Percentiles rank a stretch among this genome's conserved stretches.
Evolutionary conservation across 2,797 vertebrate genomes (phyloP).

Genomic region (Chiroxiphia lanceolata): DNA sequence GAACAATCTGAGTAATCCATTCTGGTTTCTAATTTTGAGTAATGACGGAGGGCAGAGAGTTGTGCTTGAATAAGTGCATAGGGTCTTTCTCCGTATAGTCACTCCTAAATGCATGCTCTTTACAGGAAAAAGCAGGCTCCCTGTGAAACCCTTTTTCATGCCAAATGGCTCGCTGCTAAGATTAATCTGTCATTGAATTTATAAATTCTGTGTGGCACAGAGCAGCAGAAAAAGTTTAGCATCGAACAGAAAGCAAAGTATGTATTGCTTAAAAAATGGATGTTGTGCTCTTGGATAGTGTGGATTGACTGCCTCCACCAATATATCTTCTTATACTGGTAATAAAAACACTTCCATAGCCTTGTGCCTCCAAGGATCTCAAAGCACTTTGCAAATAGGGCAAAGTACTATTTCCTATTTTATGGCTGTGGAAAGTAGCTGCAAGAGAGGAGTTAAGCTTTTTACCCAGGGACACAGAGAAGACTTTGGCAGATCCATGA

Average conservation of each 20-base stretch:
- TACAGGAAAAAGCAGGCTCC: conserved; percentile 68
- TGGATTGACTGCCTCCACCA: conserved; percentile 37
- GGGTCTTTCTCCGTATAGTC: conserved; percentile 44
- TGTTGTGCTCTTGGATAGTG: conserved; percentile 15
- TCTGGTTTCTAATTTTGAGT: conserved; percentile 69
- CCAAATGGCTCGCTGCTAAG: conserved; percentile 58
- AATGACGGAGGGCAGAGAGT: conserved; percentile 64
- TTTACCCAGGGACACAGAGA: not conserved
- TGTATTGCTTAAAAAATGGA: conserved; percentile 50
- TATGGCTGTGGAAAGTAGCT: not conserved
- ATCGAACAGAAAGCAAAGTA: conserved; percentile 51
- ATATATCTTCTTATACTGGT: conserved; percentile 40
- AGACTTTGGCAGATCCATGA: not conserved
- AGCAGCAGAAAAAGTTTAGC: conserved; percentile 52
- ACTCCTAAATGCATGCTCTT: conserved; percentile 60
- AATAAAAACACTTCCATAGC: conserved; percentile 47
- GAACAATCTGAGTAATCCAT: conserved; percentile 65
- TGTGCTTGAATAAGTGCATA: conserved; percentile 58
- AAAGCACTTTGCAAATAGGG: conserved; percentile 33
- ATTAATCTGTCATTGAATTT: conserved; percentile 72
- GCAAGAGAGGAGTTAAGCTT: not conserved
- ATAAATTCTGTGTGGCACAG: conserved; percentile 63
- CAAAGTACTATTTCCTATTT: conserved; percentile 16
- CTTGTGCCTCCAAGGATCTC: conserved; percentile 44
- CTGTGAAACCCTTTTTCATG: conserved; percentile 67